These are phyloP conservation scores for Myxocyprinus asiaticus DNA, from an alignment of 2,113 vertebrate species.

Conservation along the genomic window DNA sequence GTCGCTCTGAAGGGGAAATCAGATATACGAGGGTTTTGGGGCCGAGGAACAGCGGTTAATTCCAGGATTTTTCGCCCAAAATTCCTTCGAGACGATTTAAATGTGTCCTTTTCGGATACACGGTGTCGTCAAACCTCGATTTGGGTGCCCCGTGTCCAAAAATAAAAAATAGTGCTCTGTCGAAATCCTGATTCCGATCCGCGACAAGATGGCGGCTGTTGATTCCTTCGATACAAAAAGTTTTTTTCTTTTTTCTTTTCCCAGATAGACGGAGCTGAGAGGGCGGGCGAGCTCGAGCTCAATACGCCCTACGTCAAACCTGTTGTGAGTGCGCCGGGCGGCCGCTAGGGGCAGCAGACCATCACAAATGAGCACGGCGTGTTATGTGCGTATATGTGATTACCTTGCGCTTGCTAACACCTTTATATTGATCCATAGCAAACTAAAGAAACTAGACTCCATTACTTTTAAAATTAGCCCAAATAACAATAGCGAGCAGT, in stretches of 20 bases:
- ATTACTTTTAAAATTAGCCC: no score
- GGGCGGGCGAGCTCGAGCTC: conserved; percentile 83
- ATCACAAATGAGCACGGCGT: conserved; percentile 1
- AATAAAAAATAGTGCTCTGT: conserved; percentile 71
- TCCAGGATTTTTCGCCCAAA: conserved; percentile 70
- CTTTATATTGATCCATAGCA: background rate
- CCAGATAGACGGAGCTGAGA: conserved; percentile 77
- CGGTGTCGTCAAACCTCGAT: conserved; percentile 72
- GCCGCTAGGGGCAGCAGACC: conserved; percentile 65
- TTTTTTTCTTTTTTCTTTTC: conserved; percentile 86
- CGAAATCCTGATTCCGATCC: conserved; percentile 88
- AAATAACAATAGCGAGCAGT: no score
- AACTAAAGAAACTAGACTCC: no score
- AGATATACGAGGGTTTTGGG: conserved; percentile 73
- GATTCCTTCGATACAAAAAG: conserved; percentile 92
- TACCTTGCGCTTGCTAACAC: no score
- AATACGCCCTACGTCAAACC: conserved; percentile 76
- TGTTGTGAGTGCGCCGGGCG: conserved; percentile 15
- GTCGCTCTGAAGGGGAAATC: conserved; percentile 79
- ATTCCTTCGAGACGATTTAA: conserved; percentile 62
- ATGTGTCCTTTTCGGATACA: conserved; percentile 59
- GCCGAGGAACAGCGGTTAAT: conserved; percentile 70
- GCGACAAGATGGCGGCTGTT: conserved; percentile 98
- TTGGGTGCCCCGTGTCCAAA: conserved; percentile 68
- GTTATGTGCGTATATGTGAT: background rate